phyloP scores from a whole-genome alignment of 2,113 vertebrate genomes.

The Rhinichthys klamathensis region DNA sequence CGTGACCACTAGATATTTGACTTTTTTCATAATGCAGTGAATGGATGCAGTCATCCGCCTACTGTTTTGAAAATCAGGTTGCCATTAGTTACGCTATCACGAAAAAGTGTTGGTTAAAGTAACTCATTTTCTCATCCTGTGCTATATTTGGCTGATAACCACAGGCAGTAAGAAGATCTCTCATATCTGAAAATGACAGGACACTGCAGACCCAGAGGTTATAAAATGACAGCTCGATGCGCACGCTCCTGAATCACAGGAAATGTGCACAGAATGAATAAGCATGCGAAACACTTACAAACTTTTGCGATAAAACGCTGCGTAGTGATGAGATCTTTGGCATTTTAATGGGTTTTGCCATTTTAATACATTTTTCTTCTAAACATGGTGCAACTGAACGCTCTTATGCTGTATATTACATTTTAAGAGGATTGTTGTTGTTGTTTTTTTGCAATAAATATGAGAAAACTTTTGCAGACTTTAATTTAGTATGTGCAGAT shows the following conservation, averaged over 20 bases:
- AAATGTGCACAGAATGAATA: not conserved
- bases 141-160: constrained; percentile 78
- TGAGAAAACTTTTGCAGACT: not conserved
- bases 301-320: not conserved
- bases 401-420: not conserved
- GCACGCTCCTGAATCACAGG: constrained; percentile 67
- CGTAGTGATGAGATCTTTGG: not conserved
- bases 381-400: not conserved
- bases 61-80: not conserved
- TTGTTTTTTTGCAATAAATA: not conserved
- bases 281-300: constrained; percentile 48
- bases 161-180: constrained; percentile 71
- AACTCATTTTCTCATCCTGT: constrained; percentile 69
- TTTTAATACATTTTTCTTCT: not conserved
- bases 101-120: constrained; percentile 63
- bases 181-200: constrained; percentile 77
- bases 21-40: constrained; percentile 16
- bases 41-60: not conserved
- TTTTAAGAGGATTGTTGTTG: not conserved
- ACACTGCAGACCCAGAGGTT: constrained; percentile 76
- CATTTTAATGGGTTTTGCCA: not conserved
- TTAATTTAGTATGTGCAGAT: not conserved
- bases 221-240: constrained; percentile 76
- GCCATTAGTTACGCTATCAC: constrained; percentile 59
- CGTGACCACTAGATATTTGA: constrained; percentile 21